These are phyloP conservation scores for Andrena hattorfiana DNA, from an alignment of 2,888 invertebrate species.

Conservation along the genomic window DNA sequence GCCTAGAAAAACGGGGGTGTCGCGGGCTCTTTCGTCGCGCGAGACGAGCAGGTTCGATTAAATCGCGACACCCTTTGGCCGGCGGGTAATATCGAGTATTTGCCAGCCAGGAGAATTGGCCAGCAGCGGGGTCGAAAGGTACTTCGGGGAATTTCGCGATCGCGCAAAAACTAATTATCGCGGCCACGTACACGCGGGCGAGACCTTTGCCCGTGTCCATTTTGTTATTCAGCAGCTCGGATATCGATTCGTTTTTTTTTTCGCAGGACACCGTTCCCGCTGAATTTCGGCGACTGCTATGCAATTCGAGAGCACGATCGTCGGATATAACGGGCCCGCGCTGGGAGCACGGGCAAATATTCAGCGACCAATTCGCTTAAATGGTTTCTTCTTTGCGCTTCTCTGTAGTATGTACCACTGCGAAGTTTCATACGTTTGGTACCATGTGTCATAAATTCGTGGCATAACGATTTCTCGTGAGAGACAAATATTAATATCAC, in stretches of 20 bases:
- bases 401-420: neutral
- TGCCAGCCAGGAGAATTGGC: slow-evolving; percentile 58
- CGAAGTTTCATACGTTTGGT: too few species aligned
- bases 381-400: neutral
- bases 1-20: neutral
- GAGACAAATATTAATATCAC: too few species aligned
- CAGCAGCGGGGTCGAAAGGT: slow-evolving; percentile 39
- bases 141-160: slow-evolving; percentile 61
- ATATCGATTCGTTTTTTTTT: slow-evolving; percentile 19
- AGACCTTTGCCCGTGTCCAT: slow-evolving; percentile 38
- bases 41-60: slow-evolving; percentile 58
- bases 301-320: slow-evolving; percentile 19
- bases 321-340: slow-evolving; percentile 1
- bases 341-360: neutral
- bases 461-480: too few species aligned
- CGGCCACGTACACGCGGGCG: neutral
- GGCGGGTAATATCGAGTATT: slow-evolving; percentile 60
- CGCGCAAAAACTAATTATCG: slow-evolving; percentile 64
- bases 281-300: slow-evolving; percentile 10
- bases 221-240: slow-evolving; percentile 34
- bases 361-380: neutral
- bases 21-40: slow-evolving; percentile 36
- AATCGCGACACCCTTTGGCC: slow-evolving; percentile 59
- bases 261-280: neutral
- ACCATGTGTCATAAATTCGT: too few species aligned